phyloP scores from a whole-genome alignment of 2,113 vertebrate genomes.

The Aspiorhynchus laticeps region DNA sequence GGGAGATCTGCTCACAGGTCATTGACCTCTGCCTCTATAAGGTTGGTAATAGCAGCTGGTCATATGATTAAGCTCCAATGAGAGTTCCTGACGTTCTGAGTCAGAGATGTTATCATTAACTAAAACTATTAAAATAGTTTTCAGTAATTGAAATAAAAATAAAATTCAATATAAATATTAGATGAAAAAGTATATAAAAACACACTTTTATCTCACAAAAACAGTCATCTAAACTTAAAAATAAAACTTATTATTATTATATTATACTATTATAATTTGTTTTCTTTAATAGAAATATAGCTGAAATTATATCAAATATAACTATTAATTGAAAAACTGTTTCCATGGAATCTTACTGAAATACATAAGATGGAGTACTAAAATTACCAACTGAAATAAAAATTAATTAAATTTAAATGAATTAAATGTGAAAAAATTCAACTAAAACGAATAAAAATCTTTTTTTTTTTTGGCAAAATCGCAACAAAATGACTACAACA shows the following conservation, averaged over 20 bases:
- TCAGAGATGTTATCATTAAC: not conserved
- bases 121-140: not conserved
- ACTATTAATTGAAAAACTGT: no score
- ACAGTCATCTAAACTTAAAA: not conserved
- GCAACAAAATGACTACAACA: no score
- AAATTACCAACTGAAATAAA: no score
- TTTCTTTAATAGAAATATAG: not conserved
- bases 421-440: not conserved
- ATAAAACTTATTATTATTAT: no score
- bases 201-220: not conserved
- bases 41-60: constrained; percentile 65
- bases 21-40: constrained; percentile 84
- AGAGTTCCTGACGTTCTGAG: not conserved
- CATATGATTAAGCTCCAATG: not conserved
- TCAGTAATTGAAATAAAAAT: not conserved
- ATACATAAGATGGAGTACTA: no score
- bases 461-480: no score
- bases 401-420: not conserved
- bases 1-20: constrained; percentile 80
- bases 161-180: not conserved
- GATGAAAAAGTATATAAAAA: not conserved
- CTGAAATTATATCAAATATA: not conserved
- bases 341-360: not conserved
- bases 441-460: no score
- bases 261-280: no score